These are phyloP conservation scores for Chaenogobius annularis DNA, from an alignment of 2,113 vertebrate species.

Conservation along the genomic window DNA sequence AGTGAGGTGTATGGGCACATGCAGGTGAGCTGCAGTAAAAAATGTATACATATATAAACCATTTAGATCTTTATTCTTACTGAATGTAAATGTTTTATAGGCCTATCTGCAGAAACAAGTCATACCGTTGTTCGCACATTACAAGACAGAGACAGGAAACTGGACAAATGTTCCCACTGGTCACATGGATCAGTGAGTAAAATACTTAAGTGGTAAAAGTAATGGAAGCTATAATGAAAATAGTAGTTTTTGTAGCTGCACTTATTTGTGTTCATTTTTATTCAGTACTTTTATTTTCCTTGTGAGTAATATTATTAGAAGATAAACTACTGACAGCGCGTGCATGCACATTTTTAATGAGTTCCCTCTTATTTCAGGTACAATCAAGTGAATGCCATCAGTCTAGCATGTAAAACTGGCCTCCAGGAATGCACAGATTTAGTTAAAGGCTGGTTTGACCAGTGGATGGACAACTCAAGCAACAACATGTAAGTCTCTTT, in stretches of 20 bases:
- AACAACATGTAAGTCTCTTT: constrained; percentile 78
- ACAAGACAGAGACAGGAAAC: accelerated
- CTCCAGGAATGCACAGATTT: constrained; percentile 52
- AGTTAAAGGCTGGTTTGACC: accelerated
- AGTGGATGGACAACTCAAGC: constrained; percentile 20
- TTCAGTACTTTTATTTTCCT: too few species aligned
- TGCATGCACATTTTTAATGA: not conserved
- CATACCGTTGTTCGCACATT: constrained; percentile 69
- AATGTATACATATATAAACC: not conserved
- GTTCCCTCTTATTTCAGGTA: constrained; percentile 76
- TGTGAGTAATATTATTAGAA: not conserved
- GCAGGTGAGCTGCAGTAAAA: constrained; percentile 73
- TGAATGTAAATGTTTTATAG: constrained; percentile 55
- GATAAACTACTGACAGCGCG: not conserved
- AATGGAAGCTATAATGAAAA: not conserved
- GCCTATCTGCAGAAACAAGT: constrained; percentile 80
- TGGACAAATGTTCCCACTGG: accelerated
- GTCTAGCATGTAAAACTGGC: constrained; percentile 82
- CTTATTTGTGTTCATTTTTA: too few species aligned
- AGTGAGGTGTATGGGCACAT: constrained; percentile 82
- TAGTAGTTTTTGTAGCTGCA: not conserved
- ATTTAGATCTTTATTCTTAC: not conserved
- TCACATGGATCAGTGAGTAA: constrained; percentile 88
- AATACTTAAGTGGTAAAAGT: not conserved
- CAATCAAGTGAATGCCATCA: constrained; percentile 84